Conservation (phyloP, 2,797 vertebrate genomes). For the Chaunax sp. region DNA sequence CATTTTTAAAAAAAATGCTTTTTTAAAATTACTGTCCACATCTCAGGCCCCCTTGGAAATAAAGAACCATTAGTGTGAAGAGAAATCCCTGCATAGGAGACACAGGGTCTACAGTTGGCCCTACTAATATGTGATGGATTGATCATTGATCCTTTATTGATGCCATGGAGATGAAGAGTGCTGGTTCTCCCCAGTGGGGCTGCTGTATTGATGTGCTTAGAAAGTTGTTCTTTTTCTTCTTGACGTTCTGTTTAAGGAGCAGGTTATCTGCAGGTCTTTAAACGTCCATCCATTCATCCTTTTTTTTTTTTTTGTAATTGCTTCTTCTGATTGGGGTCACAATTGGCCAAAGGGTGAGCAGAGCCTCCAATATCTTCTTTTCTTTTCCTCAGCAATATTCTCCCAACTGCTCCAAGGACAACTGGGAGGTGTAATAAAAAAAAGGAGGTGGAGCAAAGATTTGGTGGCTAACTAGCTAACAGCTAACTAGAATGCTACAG, state of each 20-base stretch:
- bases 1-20: no score
- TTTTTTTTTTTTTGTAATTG: slow-evolving; percentile 58
- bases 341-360: slow-evolving; percentile 21
- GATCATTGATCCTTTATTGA: slow-evolving; percentile 69
- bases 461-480: no score
- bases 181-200: slow-evolving; percentile 47
- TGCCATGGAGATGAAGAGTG: slow-evolving; percentile 54
- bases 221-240: slow-evolving; percentile 25
- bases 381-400: slow-evolving; percentile 18
- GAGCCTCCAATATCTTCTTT: slow-evolving; percentile 4
- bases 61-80: slow-evolving; percentile 43
- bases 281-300: slow-evolving; percentile 26
- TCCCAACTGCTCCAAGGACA: slow-evolving; percentile 19
- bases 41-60: neutral
- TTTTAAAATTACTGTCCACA: slow-evolving; percentile 6
- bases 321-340: slow-evolving; percentile 56
- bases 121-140: slow-evolving; percentile 66
- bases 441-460: no score
- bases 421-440: slow-evolving; percentile 1
- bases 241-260: slow-evolving; percentile 15
- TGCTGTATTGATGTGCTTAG: slow-evolving; percentile 36
- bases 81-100: no score
- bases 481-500: no score
- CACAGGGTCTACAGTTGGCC: slow-evolving; percentile 30
- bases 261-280: slow-evolving; percentile 31